Evolutionary conservation across 1,140 invertebrate genomes (phyloP).

Genomic region (Bombus superbus): DNA sequence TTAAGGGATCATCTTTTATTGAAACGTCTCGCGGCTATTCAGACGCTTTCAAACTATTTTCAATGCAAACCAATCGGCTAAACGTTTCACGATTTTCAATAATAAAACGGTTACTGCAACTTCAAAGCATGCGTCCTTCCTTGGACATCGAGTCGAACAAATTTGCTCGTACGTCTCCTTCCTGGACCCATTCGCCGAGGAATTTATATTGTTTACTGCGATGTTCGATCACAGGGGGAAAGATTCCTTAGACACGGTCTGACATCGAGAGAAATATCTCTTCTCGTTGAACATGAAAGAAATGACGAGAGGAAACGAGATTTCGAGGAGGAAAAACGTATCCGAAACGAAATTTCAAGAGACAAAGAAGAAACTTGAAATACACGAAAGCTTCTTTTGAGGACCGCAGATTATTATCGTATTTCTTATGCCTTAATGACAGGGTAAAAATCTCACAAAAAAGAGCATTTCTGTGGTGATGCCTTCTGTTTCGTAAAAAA

Average conservation of each 20-base stretch:
- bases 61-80: background rate
- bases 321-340: background rate
- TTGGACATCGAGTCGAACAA: background rate
- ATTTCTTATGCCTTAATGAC: background rate
- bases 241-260: background rate
- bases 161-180: background rate
- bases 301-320: background rate
- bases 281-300: background rate
- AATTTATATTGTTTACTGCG: conserved; percentile 4
- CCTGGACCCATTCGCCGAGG: background rate
- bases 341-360: background rate
- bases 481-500: background rate
- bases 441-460: background rate
- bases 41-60: background rate
- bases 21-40: conserved; percentile 15
- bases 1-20: conserved; percentile 53
- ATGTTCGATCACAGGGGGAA: background rate
- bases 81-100: background rate
- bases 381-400: background rate
- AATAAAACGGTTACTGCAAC: background rate
- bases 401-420: background rate
- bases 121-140: background rate
- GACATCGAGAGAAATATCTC: background rate
- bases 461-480: background rate
- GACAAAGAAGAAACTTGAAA: background rate